Base-by-base conservation (phyloP, 1,140 invertebrate species). In the Dolichoris vasculosae region DNA sequence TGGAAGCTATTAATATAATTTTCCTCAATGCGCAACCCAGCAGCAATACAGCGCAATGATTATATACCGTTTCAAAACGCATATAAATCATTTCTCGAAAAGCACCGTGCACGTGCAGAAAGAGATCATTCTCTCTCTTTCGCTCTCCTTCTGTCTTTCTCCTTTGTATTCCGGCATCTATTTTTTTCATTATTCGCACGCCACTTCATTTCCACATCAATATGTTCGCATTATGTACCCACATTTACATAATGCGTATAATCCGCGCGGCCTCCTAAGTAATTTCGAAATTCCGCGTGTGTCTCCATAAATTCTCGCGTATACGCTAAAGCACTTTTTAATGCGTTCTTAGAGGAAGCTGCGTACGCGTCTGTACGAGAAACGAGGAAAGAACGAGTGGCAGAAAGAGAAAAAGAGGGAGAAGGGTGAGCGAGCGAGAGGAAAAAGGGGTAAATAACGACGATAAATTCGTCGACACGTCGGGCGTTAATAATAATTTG, bases 401-500 rank as follows among this genome's bases (percentile, higher is more conserved):
- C 0, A 38, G 48, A 59, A 32, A 20, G 30, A 9, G 40, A 32
- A 38, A 81, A 38, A 59, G 78, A 67, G 32, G 7, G 17, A 35
- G 30, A 63, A 63, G 77, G 2, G 26, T 20, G 80, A 71, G 17
- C 40, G 32, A 38, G 51, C 6, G 26, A 26, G n/a, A 55, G 35
- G 69, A 63, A 75, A 76, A 78, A 63, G 63, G 84, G 79, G 69
- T 81, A 86, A 86, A 86, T 78, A 83, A 83, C 59, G 80, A 71
- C 85, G 64, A 83, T 86, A 82, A 86, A 86, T 86, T 86, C 43
- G 63, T 76, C 79, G 80, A 63, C 80, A 71, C 85, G 80, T 78
- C 84, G 75, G 63, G 85, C 63, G 85, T 86, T 82, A 86, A 86
- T 86, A 86, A 82, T 86, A 82, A 86, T 86, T 85, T 85, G 71